phyloP scores from a whole-genome alignment of 1,140 invertebrate genomes.

The Varroa destructor region DNA sequence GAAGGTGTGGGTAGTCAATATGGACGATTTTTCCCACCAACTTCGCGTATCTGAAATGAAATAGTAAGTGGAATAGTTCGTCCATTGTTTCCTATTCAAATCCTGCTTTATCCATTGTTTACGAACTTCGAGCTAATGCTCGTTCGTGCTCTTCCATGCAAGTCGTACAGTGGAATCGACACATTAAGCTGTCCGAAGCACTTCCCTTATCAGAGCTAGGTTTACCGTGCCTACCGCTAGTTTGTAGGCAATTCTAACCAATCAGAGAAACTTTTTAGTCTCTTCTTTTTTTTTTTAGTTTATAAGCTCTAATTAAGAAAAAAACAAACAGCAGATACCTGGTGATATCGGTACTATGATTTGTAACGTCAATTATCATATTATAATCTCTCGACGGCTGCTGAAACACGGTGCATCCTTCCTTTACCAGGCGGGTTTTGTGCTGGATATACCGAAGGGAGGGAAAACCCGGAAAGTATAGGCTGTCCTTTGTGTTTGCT shows the following conservation, averaged over 20 bases:
- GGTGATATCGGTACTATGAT: background rate
- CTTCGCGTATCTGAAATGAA: conserved; percentile 38
- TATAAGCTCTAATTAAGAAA: conserved; percentile 4
- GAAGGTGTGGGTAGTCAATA: conserved; percentile 74
- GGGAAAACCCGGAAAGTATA: conserved; percentile 77
- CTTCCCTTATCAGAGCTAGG: too few relatives aligned
- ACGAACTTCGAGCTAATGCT: background rate
- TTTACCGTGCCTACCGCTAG: too few relatives aligned
- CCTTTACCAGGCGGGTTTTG: conserved; percentile 51
- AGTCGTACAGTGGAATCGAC: background rate
- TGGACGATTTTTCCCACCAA: conserved; percentile 58
- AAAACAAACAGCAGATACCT: background rate
- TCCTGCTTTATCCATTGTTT: conserved; percentile 33
- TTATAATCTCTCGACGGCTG: conserved; percentile 60
- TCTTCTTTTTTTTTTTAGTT: too few relatives aligned
- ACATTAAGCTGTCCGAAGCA: too few relatives aligned
- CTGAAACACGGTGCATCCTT: conserved; percentile 72
- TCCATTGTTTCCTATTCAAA: too few relatives aligned
- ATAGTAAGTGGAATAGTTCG: too few relatives aligned
- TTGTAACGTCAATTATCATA: conserved; percentile 56
- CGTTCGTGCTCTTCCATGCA: conserved; percentile 27
- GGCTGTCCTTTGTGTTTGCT: background rate
- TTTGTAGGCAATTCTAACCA: too few relatives aligned
- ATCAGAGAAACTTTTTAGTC: too few relatives aligned
- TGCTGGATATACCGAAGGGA: conserved; percentile 69